Conservation (phyloP, 2,113 vertebrate species). For the Mesitornis unicolor region DNA sequence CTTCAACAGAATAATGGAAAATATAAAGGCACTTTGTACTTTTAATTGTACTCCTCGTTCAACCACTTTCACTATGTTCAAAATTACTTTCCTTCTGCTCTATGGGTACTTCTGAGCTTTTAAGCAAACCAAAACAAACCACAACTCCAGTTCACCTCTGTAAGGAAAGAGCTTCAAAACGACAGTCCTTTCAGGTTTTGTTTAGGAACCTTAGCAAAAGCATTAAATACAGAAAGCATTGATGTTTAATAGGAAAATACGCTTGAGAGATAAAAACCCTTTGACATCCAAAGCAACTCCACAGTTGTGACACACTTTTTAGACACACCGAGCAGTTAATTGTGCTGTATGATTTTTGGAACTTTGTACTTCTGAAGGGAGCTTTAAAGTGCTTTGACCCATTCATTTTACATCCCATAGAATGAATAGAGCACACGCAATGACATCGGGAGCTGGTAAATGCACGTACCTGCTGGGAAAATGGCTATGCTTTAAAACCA, state of each 20-base stretch:
- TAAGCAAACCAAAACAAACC: conserved; percentile 47
- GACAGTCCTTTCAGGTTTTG: conserved; percentile 35
- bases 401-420: conserved; percentile 46
- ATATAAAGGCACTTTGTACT: background rate
- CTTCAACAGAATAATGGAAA: background rate
- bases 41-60: conserved; percentile 1
- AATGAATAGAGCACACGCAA: conserved; percentile 32
- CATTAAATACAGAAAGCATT: conserved; percentile 45
- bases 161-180: conserved; percentile 26
- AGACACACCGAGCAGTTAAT: conserved; percentile 26
- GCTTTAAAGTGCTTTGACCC: conserved; percentile 50
- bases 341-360: conserved; percentile 41
- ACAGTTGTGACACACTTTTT: background rate
- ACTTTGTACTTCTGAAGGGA: conserved; percentile 40
- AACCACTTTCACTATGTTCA: background rate
- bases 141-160: background rate
- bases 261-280: conserved; percentile 4
- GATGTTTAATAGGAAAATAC: conserved; percentile 49
- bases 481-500: conserved; percentile 47
- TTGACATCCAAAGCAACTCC: conserved; percentile 11
- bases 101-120: conserved; percentile 2
- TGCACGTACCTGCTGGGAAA: conserved; percentile 52
- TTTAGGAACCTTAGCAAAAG: conserved; percentile 23
- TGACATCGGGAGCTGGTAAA: conserved; percentile 34
- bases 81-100: conserved; percentile 16